These are phyloP conservation scores for Batillaria attramentaria DNA, from an alignment of 1,140 invertebrate genomes.

Conservation along the genomic window DNA sequence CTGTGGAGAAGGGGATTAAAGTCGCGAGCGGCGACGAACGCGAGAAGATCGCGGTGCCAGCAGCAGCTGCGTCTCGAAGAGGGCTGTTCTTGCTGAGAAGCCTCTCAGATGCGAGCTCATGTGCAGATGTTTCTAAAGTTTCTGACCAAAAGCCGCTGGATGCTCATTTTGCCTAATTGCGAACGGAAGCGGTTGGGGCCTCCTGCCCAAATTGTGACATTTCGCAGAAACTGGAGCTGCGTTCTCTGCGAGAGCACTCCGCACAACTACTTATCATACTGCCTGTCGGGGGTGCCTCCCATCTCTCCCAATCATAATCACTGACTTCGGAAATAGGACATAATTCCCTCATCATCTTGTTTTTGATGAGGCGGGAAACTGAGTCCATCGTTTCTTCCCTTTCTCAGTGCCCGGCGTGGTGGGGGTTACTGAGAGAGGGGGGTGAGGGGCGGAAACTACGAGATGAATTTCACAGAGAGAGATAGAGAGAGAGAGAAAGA, in stretches of 20 bases:
- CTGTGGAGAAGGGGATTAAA: slow-evolving; percentile 15
- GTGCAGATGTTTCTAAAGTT: slow-evolving; percentile 13
- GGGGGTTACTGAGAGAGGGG: no score
- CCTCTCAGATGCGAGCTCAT: not conserved
- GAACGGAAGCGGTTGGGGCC: slow-evolving; percentile 8
- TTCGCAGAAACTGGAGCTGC: not conserved
- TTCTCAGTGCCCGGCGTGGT: no score
- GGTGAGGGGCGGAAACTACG: no score
- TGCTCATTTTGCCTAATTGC: slow-evolving; percentile 18
- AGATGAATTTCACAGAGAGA: no score
- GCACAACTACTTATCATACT: slow-evolving; percentile 13
- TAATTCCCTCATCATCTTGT: slow-evolving; percentile 7
- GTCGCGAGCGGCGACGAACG: no score
- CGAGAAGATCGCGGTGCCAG: no score
- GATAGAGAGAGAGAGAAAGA: no score
- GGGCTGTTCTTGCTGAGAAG: not conserved
- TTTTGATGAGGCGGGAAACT: no score
- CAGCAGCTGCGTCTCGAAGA: no score
- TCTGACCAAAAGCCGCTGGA: not conserved
- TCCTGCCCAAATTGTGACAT: not conserved
- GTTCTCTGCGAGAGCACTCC: no score
- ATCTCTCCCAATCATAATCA: slow-evolving; percentile 24
- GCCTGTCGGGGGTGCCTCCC: slow-evolving; percentile 8
- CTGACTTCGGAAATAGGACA: slow-evolving; percentile 13
- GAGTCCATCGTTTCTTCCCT: no score